Evolutionary conservation across 1,140 invertebrate species (phyloP).

Genomic region (Phortica variegata): DNA sequence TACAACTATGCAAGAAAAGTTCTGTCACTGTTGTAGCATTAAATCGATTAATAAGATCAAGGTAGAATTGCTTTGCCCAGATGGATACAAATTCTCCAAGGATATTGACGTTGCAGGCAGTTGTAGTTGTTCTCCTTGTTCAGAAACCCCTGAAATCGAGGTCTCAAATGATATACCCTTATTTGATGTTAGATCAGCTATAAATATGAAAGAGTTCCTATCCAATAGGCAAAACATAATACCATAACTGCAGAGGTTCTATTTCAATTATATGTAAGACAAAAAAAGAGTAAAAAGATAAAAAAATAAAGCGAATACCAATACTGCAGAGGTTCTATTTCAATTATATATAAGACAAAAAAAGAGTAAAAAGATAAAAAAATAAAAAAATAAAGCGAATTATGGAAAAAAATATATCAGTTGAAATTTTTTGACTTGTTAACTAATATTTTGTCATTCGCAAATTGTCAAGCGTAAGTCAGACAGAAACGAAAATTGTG

Average conservation of each 20-base stretch:
- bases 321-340: slow-evolving; percentile 11
- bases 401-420: no score
- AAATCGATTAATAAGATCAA: slow-evolving; percentile 37
- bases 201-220: slow-evolving; percentile 30
- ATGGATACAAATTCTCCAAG: slow-evolving; percentile 28
- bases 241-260: slow-evolving; percentile 17
- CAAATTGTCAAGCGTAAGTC: no score
- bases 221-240: slow-evolving; percentile 12
- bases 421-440: no score
- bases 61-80: slow-evolving; percentile 45
- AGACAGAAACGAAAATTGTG: no score
- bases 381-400: no score
- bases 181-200: no score
- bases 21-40: slow-evolving; percentile 50
- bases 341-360: background rate
- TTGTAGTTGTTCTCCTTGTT: slow-evolving; percentile 39
- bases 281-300: no score
- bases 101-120: slow-evolving; percentile 41
- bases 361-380: no score
- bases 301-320: no score
- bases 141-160: slow-evolving; percentile 21
- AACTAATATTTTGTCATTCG: no score
- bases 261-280: background rate
- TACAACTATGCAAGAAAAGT: slow-evolving; percentile 44
- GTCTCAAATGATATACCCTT: no score